A percentile compares a stretch with the other conserved stretches of the same genome.
These are phyloP conservation scores for Tetranychus cinnabarinus DNA, from an alignment of 1,140 invertebrate genomes.

Conservation along the genomic window DNA sequence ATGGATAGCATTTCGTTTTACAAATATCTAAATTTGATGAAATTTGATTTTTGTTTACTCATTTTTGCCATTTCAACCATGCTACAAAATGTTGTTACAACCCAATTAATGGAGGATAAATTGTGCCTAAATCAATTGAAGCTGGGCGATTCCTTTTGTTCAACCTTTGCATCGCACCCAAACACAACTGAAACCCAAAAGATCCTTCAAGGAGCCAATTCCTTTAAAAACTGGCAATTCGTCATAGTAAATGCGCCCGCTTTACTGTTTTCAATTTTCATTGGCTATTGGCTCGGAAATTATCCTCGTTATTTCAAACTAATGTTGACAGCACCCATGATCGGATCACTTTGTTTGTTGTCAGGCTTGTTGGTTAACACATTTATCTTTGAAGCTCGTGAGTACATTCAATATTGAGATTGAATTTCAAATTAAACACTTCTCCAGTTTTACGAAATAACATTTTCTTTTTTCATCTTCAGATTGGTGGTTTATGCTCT, in stretches of 20 bases:
- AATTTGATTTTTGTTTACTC: not conserved
- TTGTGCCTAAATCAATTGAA: not conserved
- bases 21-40: not conserved
- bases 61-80: not conserved
- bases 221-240: not conserved
- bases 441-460: no score
- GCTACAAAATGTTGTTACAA: not conserved
- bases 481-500: no score
- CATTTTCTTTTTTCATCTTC: no score
- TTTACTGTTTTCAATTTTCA: not conserved
- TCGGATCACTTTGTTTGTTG: not conserved
- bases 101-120: not conserved
- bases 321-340: not conserved
- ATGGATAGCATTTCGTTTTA: no score
- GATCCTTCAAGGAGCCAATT: not conserved
- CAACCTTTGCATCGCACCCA: not conserved
- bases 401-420: not conserved
- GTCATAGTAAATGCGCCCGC: not conserved
- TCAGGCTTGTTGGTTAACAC: not conserved
- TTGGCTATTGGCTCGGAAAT: not conserved
- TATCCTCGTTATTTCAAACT: not conserved
- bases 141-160: not conserved
- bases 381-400: not conserved
- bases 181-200: not conserved
- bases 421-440: not conserved